Conservation (phyloP, 2,888 invertebrate species). For the Pteria penguin region DNA sequence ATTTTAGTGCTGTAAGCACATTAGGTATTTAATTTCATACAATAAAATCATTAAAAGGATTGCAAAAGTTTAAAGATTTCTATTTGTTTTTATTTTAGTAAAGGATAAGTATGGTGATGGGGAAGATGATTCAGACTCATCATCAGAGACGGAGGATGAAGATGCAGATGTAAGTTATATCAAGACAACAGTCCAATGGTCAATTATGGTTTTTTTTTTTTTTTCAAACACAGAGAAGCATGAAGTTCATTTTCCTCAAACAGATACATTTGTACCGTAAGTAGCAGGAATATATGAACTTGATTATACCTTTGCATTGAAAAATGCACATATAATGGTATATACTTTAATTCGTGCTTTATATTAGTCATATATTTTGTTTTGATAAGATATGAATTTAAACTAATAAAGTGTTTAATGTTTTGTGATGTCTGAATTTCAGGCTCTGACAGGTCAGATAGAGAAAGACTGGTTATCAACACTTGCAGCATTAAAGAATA, state of each 20-base stretch:
- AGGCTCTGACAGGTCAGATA: constrained; percentile 85
- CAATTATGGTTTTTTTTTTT: too few species aligned
- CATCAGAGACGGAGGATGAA: constrained; percentile 76
- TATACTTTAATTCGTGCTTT: not conserved
- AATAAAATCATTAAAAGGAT: too few species aligned
- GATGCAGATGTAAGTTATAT: constrained; percentile 71
- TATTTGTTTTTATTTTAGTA: constrained; percentile 85
- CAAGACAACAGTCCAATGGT: too few species aligned
- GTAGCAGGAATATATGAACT: too few species aligned
- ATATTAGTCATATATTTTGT: not conserved
- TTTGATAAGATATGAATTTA: not conserved
- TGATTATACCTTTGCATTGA: too few species aligned
- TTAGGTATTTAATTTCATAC: too few species aligned
- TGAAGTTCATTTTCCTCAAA: too few species aligned
- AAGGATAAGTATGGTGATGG: constrained; percentile 88
- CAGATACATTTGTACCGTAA: too few species aligned
- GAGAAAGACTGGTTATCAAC: constrained; percentile 94
- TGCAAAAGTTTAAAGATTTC: too few species aligned
- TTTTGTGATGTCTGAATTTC: constrained; percentile 30
- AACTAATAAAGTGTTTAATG: not conserved
- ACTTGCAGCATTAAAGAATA: constrained; percentile 90
- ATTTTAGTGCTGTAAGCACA: too few species aligned
- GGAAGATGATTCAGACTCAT: constrained; percentile 80
- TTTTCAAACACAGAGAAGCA: too few species aligned
- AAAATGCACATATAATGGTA: not conserved